A percentile compares a stretch with the other conserved stretches of the same genome.
These are phyloP conservation scores for Excalfactoria chinensis DNA, from an alignment of 2,113 vertebrate species.

Conservation along the genomic window DNA sequence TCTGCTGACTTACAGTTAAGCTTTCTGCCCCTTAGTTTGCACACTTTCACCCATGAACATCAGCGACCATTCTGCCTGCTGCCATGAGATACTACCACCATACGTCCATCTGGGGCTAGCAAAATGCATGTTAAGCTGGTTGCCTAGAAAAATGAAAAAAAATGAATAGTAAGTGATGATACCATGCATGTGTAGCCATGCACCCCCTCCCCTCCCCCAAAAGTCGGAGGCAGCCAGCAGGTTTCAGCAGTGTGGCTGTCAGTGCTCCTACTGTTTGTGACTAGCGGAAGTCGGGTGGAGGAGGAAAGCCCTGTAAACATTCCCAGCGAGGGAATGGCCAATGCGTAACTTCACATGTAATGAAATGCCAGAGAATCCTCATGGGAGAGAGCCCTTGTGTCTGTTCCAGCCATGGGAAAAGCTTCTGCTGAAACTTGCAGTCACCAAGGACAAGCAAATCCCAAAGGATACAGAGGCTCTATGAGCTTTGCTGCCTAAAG, in stretches of 20 bases:
- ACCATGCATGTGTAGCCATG: neutral
- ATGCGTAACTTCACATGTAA: neutral
- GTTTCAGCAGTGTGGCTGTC: neutral
- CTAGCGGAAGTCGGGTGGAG: neutral
- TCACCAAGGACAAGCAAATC: neutral
- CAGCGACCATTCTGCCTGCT: neutral
- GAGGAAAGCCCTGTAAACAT: neutral
- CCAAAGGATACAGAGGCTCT: neutral
- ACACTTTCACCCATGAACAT: neutral
- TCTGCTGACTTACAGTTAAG: neutral
- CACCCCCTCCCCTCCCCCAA: neutral
- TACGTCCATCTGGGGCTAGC: neutral
- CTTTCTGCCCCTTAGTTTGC: neutral
- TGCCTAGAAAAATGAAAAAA: neutral
- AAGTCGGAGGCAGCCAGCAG: neutral
- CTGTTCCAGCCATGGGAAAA: neutral
- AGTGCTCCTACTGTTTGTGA: neutral
- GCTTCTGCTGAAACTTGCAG: neutral
- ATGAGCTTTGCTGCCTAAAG: neutral
- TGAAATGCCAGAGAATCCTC: neutral
- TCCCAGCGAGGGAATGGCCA: neutral
- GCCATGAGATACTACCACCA: neutral
- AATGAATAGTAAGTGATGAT: neutral
- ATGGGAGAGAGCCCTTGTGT: neutral
- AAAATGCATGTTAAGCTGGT: neutral